These are phyloP conservation scores for Cheirogaleus major DNA, from an alignment of 2,797 vertebrate species.

Conservation along the genomic window DNA sequence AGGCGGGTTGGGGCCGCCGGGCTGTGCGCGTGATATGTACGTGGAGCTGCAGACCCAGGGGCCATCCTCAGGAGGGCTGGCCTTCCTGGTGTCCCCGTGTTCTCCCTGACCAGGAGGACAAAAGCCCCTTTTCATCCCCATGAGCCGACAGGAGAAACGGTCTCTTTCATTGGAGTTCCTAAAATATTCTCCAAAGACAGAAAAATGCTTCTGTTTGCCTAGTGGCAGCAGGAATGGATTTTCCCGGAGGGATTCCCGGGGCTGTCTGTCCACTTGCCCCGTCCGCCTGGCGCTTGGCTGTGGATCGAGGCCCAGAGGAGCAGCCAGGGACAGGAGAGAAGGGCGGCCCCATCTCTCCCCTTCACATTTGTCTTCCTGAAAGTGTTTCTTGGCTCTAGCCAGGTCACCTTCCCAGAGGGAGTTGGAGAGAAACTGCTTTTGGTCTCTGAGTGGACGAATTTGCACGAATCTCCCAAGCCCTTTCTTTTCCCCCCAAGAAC, in stretches of 20 bases:
- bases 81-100: conserved; percentile 27
- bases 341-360: conserved; percentile 53
- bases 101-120: conserved; percentile 48
- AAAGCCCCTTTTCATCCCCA: conserved; percentile 63
- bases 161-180: conserved; percentile 72
- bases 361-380: conserved; percentile 78
- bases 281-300: background rate
- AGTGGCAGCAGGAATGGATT: conserved; percentile 67
- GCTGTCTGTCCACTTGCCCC: background rate
- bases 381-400: conserved; percentile 73
- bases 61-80: conserved; percentile 70
- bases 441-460: conserved; percentile 71
- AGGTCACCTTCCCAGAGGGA: conserved; percentile 81
- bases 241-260: conserved; percentile 37
- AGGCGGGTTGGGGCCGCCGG: conserved; percentile 71
- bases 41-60: conserved; percentile 82
- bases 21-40: conserved; percentile 88
- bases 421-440: conserved; percentile 72
- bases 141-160: conserved; percentile 64
- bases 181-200: conserved; percentile 74
- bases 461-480: conserved; percentile 81
- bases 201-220: conserved; percentile 72
- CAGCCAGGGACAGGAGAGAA: background rate
- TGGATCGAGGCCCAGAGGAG: conserved; percentile 17
- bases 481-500: conserved; percentile 74